Conservation (phyloP, 2,113 vertebrate genomes). For the Vidua chalybeata region DNA sequence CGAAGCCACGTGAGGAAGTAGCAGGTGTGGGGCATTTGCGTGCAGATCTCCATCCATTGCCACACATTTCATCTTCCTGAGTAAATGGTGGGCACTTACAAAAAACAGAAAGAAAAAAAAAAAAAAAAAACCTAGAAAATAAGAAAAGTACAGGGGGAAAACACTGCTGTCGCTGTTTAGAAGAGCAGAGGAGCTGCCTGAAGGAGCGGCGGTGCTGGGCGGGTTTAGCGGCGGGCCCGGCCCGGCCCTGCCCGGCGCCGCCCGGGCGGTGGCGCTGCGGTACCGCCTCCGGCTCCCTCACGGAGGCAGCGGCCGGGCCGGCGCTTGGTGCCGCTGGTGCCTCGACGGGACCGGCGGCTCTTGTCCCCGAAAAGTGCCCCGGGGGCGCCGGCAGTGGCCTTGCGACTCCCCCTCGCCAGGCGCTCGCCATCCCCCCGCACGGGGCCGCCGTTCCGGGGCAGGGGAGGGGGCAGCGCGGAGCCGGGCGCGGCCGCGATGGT, state of each 20-base stretch:
- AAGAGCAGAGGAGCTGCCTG: neutral
- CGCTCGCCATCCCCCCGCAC: neutral
- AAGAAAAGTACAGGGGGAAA: rapidly evolving
- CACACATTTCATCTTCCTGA: neutral
- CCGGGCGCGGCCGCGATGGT: neutral
- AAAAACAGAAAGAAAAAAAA: neutral
- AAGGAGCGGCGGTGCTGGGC: neutral
- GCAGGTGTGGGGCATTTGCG: neutral
- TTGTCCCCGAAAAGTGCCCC: neutral
- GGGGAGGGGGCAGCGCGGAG: neutral
- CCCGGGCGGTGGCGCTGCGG: conserved; percentile 69
- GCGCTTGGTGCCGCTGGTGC: neutral
- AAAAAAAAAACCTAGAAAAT: rapidly evolving
- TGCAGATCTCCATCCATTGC: rapidly evolving
- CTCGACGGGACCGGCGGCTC: no score
- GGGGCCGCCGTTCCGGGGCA: neutral
- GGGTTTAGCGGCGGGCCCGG: no score
- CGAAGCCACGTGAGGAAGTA: rapidly evolving
- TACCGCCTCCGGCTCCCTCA: neutral
- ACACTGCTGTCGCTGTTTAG: rapidly evolving
- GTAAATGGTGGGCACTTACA: neutral
- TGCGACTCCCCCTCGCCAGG: no score
- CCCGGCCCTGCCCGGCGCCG: neutral
- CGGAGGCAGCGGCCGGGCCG: no score
- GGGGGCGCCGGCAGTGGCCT: neutral